Evolutionary conservation across 2,888 invertebrate species (phyloP), one percentile per base, ranked within the genome.

Genomic region (Kuschelorhynchus macadamiae): DNA sequence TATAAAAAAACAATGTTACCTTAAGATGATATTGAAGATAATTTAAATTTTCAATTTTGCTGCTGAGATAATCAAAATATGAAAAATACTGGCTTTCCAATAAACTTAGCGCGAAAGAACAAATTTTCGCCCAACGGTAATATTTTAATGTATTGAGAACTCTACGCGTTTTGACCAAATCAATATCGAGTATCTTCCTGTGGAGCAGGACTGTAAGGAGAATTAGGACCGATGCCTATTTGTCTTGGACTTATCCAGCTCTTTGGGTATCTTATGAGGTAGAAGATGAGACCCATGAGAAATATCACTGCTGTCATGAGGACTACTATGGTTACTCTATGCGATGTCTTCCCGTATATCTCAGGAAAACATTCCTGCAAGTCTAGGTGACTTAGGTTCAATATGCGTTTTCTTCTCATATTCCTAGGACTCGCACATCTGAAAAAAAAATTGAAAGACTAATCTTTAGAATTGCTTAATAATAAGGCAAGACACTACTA

Each of bases 381-480:
- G 61, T 80, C 77, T n/a, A 64, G 59, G 3, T 76, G 76, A 3
- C 69, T 70, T 9, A 83, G 62, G 11, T 77, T 72, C 56, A 80
- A 14, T 1, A 82, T 67, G 36, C 71, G 69, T 66, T 74, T 78
- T 47, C 77, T 74, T 21, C 69, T 69, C 11, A 81, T 46, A 30
- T 72, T 65, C 8, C 44, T 25, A 7, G 83, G 82, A 2, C 74
- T 61, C 2, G 76, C 70, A 70, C 83, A 83, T 67, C 83, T 83
- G 70, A 61, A 81, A 81, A 53, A 25, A 25, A 42, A 20, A n/a
- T 12, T 39, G 8, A 25, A 17, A 9, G 16, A 41, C 14, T 12
- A 7, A 5, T 49, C 8, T 25, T 25, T 18, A 55, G 16, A 11
- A 4, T 25, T 33, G 14, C 16, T 30, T 12, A n/a, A 32, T 12